A percentile compares a stretch with the other conserved stretches of the same genome.
Evolutionary conservation across 2,113 vertebrate genomes (phyloP).

Genomic region (Micronycteris hirsuta): DNA sequence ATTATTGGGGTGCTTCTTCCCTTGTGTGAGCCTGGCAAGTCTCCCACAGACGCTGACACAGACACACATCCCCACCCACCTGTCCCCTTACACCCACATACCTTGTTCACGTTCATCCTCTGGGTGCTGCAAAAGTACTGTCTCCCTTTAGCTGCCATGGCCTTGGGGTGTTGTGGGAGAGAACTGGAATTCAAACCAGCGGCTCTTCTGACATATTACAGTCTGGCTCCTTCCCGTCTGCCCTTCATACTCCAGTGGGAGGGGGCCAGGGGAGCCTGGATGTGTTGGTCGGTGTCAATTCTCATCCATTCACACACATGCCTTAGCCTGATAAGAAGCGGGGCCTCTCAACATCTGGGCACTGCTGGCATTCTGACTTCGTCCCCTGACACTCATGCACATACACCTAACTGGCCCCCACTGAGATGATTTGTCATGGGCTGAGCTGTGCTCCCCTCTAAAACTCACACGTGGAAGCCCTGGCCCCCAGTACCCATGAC

Average conservation of each 20-base stretch:
- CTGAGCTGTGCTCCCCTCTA: not conserved
- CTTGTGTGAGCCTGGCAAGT: not conserved
- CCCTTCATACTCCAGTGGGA: too few relatives aligned
- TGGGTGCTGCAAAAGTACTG: not conserved
- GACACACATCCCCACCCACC: not conserved
- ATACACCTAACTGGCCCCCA: not conserved
- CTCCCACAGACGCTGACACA: accelerated
- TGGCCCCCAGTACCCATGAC: not conserved
- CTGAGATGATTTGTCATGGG: not conserved
- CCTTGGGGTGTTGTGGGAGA: not conserved
- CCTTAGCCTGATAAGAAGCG: not conserved
- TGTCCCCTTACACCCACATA: not conserved
- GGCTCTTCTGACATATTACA: not conserved
- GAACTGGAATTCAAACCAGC: not conserved
- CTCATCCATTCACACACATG: not conserved
- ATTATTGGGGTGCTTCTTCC: not conserved
- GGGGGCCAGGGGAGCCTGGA: too few relatives aligned
- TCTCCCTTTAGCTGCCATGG: not conserved
- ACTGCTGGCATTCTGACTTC: not conserved
- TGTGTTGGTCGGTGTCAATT: not conserved
- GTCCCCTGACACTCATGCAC: too few relatives aligned
- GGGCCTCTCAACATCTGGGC: not conserved
- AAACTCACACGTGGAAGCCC: not conserved
- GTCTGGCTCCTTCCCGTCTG: not conserved
- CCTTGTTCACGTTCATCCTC: not conserved